Percentiles rank a stretch among this genome's conserved stretches.
phyloP scores from a whole-genome alignment of 2,113 vertebrate species.

The pig (Sus scrofa) region DNA sequence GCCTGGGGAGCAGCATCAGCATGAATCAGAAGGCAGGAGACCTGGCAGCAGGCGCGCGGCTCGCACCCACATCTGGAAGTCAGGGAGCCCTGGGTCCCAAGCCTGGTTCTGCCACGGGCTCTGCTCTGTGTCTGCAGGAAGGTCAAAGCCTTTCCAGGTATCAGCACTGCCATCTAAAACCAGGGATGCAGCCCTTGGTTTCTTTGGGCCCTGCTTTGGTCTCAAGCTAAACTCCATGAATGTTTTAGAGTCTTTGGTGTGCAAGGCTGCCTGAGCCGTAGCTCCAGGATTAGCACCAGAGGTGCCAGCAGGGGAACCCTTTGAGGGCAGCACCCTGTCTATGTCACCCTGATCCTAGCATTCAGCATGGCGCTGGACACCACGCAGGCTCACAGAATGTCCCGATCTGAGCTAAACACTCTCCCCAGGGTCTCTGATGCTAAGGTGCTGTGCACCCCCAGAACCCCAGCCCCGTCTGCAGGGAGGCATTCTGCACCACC shows the following conservation, averaged over 20 bases:
- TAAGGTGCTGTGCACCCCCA: background rate
- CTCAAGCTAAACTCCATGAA: background rate
- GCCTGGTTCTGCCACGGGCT: background rate
- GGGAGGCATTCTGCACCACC: background rate
- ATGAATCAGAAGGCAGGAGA: background rate
- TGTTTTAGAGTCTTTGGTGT: fast-evolving
- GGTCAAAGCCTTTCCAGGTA: background rate
- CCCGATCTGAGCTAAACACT: background rate
- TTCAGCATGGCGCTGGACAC: fast-evolving
- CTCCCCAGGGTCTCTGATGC: background rate
- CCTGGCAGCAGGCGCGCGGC: background rate
- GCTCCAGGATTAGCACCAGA: background rate
- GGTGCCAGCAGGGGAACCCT: background rate
- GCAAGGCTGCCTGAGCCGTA: fast-evolving
- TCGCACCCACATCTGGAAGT: background rate
- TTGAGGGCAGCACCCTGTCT: background rate
- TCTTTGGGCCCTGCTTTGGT: background rate
- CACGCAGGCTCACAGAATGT: background rate
- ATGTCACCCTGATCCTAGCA: background rate
- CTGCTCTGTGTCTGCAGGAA: background rate
- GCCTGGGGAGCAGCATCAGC: fast-evolving
- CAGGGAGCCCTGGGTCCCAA: background rate
- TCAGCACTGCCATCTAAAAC: background rate
- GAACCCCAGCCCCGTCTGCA: background rate
- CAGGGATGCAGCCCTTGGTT: background rate